These are phyloP conservation scores for Cinclus mexicanus DNA, from an alignment of 2,113 vertebrate species.

Conservation along the genomic window DNA sequence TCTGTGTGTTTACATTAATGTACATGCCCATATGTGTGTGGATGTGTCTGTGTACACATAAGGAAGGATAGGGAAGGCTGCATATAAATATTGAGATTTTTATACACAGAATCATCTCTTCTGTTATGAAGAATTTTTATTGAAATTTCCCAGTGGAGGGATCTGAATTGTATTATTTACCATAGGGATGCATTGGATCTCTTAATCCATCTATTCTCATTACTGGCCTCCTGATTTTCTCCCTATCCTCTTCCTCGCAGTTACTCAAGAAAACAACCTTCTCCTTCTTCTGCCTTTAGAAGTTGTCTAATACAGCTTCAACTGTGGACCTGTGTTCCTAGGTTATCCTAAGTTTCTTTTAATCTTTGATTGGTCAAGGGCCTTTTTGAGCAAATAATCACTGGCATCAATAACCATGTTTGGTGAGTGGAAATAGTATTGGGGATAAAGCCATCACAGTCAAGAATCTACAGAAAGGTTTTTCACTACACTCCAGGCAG, in stretches of 20 bases:
- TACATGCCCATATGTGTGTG: accelerated
- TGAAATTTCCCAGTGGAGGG: neutral
- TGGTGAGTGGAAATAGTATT: neutral
- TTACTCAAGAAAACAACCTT: neutral
- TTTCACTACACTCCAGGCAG: neutral
- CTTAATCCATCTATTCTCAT: neutral
- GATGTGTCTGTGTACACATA: neutral
- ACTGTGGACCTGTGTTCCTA: neutral
- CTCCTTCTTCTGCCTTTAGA: neutral
- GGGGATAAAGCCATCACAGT: neutral
- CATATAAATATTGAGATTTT: neutral
- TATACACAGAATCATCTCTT: neutral
- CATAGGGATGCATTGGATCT: neutral
- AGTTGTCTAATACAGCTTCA: neutral
- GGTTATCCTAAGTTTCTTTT: neutral
- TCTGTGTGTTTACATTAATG: neutral
- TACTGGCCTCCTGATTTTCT: neutral
- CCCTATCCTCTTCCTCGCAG: neutral
- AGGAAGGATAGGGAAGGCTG: neutral
- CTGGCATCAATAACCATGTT: neutral
- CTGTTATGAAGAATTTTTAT: neutral
- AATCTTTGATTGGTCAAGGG: neutral
- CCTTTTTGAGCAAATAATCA: neutral
- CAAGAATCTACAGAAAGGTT: neutral
- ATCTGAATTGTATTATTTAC: neutral